Evolutionary conservation across 1,140 invertebrate species (phyloP), one percentile per base, ranked within the genome.

Genomic region (Anastrepha obliqua): DNA sequence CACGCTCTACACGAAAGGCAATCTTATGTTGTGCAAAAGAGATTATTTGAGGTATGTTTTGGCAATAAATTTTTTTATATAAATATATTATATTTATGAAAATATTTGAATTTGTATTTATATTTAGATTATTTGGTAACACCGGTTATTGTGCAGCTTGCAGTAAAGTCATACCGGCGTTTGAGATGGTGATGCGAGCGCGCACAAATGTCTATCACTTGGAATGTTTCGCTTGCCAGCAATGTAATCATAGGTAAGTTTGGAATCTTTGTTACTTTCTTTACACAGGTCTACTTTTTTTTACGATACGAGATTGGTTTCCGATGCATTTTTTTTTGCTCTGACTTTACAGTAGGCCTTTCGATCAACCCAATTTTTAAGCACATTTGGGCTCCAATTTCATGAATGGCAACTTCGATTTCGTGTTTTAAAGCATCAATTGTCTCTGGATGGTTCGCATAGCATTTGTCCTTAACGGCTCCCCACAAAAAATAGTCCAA

Each of bases 131-230:
- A 90, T 98, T 98, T 91, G 97, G 97, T 59, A 97, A 96, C 90
- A 97, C 97, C n/a, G 97, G 97, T 58, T 97, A 98, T 93, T 99
- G 98, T 94, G 97, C 98, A 58, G 98, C 98, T 20, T 98, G 97
- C 94, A 97, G 97, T 93, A 99, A 99, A 95, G 97, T 98, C 91
- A 99, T 99, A 93, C 98, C 98, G 5, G 98, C 98, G 67, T 99
- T 99, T 93, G 98, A 99, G 94, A 99, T 99, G 98, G 99, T 99
- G 87, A 99, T 99, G 98, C 95, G 98, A 90, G 98, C 98, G 17
- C 97, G 97, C 92, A 97, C 96, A 91, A 99, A 99, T 93, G 98
- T 99, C 64, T 99, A 99, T 93, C 98, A 99, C 94, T 95, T 99
- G 89, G 98, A 99, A 93, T 99, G 98, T 94, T 99, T 99, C 93